A percentile compares a stretch with the other conserved stretches of the same genome.
These are phyloP conservation scores for Pandemis heparana DNA, from an alignment of 2,888 invertebrate species.

Conservation along the genomic window DNA sequence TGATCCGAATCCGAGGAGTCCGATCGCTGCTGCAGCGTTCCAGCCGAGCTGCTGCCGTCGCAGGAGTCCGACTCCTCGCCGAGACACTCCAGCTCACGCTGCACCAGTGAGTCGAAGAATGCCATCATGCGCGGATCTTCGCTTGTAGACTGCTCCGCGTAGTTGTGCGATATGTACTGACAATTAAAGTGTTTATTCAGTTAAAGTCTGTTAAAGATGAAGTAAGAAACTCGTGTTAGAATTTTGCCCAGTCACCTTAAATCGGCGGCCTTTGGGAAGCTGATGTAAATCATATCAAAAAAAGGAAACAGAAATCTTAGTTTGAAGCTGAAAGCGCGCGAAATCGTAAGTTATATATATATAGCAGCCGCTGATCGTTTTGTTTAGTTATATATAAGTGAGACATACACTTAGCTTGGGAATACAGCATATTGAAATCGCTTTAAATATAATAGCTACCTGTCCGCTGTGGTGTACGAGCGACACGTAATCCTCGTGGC, in stretches of 20 bases:
- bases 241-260: neutral
- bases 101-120: slow-evolving; percentile 97
- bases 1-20: slow-evolving; percentile 74
- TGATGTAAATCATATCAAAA: neutral
- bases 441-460: slow-evolving; percentile 61
- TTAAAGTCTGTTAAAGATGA: neutral
- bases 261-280: neutral
- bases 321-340: too few relatives aligned
- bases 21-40: slow-evolving; percentile 57
- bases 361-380: too few relatives aligned
- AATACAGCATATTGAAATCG: neutral
- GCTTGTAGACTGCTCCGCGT: slow-evolving; percentile 93
- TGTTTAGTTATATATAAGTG: too few relatives aligned
- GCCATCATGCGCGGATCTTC: slow-evolving; percentile 99
- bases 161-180: slow-evolving; percentile 94
- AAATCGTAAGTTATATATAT: too few relatives aligned
- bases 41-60: slow-evolving; percentile 67
- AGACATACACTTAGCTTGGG: too few relatives aligned
- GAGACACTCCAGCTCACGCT: slow-evolving; percentile 94
- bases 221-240: neutral
- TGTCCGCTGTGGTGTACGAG: slow-evolving; percentile 92
- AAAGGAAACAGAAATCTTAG: neutral
- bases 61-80: slow-evolving; percentile 84
- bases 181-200: neutral
- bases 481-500: slow-evolving; percentile 93